phyloP scores from a whole-genome alignment of 2,888 invertebrate genomes.

The Tachina fera region DNA sequence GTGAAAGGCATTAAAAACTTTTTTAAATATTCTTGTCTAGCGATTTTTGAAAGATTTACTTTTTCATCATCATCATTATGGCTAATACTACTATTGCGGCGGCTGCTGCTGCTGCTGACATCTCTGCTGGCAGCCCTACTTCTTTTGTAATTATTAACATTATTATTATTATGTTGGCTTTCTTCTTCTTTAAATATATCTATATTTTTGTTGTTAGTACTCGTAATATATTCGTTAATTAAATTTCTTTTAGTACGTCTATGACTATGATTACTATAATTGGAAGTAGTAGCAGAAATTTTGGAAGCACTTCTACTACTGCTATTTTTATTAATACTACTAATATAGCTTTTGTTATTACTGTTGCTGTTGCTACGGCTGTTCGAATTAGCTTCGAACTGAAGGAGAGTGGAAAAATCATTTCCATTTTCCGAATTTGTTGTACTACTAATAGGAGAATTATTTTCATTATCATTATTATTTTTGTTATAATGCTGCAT shows the following conservation, averaged over 20 bases:
- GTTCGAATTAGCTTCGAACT: not conserved
- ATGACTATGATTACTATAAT: conserved; percentile 27
- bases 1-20: conserved; percentile 24
- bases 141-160: not conserved
- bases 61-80: conserved; percentile 19
- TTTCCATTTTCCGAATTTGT: conserved; percentile 32
- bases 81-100: not conserved
- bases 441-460: conserved; percentile 60
- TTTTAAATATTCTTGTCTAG: conserved; percentile 14
- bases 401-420: not conserved
- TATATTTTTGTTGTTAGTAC: conserved; percentile 34
- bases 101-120: not conserved
- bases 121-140: not conserved
- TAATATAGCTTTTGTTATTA: not conserved
- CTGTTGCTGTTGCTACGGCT: conserved; percentile 29
- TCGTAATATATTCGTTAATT: conserved; percentile 17
- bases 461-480: conserved; percentile 15
- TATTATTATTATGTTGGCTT: not conserved
- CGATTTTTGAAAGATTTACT: conserved; percentile 25
- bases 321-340: conserved; percentile 3
- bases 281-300: not conserved
- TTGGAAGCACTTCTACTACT: not conserved
- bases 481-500: conserved; percentile 66
- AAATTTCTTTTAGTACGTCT: conserved; percentile 49
- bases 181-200: not conserved